Conservation (phyloP, 2,888 invertebrate genomes). For the Drosophila dives region DNA sequence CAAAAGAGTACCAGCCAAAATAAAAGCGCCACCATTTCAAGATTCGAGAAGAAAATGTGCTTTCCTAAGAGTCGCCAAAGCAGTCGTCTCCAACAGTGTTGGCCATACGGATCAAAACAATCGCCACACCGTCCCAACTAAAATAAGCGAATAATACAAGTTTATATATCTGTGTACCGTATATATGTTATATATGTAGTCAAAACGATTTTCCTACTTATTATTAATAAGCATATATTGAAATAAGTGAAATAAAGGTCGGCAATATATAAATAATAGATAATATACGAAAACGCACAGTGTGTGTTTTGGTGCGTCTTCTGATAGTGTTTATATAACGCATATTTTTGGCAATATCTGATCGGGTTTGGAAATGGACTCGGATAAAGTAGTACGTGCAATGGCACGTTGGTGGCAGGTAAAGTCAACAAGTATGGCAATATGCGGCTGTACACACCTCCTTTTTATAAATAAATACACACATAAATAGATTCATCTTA, state of each 20-base stretch:
- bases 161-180: slow-evolving; percentile 19
- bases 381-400: slow-evolving; percentile 84
- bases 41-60: slow-evolving; percentile 59
- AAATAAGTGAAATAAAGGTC: slow-evolving; percentile 44
- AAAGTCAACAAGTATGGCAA: slow-evolving; percentile 53
- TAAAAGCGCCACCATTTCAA: slow-evolving; percentile 44
- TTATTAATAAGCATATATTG: slow-evolving; percentile 47
- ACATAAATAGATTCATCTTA: slow-evolving; percentile 6
- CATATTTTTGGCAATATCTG: slow-evolving; percentile 8
- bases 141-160: slow-evolving; percentile 51
- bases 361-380: slow-evolving; percentile 76
- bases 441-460: slow-evolving; percentile 37
- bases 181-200: slow-evolving; percentile 17
- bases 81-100: slow-evolving; percentile 63
- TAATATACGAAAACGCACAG: slow-evolving; percentile 29
- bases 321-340: slow-evolving; percentile 72
- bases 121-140: slow-evolving; percentile 37
- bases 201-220: slow-evolving; percentile 20
- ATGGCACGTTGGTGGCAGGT: slow-evolving; percentile 85
- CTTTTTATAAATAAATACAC: slow-evolving; percentile 39
- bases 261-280: slow-evolving; percentile 25
- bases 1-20: slow-evolving; percentile 43
- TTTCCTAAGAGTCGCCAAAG: slow-evolving; percentile 61
- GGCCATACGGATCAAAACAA: slow-evolving; percentile 56
- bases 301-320: slow-evolving; percentile 37